Conservation (phyloP, 2,888 invertebrate genomes). For the Chesias legatella region DNA sequence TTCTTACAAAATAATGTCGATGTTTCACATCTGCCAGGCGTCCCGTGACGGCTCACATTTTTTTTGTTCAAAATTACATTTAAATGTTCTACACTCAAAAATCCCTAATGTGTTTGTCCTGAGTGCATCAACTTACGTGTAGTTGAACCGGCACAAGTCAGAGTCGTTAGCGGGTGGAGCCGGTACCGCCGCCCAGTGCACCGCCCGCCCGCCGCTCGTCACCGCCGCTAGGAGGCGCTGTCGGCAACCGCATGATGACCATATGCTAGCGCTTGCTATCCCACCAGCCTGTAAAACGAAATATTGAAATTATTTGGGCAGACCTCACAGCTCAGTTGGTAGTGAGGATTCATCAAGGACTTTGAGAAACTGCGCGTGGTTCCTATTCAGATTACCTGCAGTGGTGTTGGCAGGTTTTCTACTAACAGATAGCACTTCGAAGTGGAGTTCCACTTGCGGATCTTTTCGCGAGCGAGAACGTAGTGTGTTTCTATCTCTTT, state of each 20-base stretch:
- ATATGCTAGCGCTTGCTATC: constrained; percentile 81
- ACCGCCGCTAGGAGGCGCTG: constrained; percentile 82
- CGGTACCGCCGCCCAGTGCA: constrained; percentile 83
- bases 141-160: constrained; percentile 69
- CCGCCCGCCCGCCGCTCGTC: constrained; percentile 83
- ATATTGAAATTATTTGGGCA: not conserved
- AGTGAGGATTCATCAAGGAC: no score
- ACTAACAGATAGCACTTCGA: constrained; percentile 84
- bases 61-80: no score
- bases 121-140: constrained; percentile 51
- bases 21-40: no score
- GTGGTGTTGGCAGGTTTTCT: constrained; percentile 82
- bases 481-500: constrained; percentile 86
- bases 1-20: no score
- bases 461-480: constrained; percentile 82
- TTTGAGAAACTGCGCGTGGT: no score
- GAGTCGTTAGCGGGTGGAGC: constrained; percentile 71
- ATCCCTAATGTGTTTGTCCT: no score
- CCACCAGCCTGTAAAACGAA: constrained; percentile 77
- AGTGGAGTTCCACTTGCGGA: constrained; percentile 84
- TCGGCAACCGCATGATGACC: constrained; percentile 84
- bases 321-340: not conserved
- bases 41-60: no score
- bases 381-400: constrained; percentile 81
- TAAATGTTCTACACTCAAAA: no score